Percentiles rank a stretch among this genome's conserved stretches.
Conservation (phyloP, 2,113 vertebrate genomes). For the Aspidoscelis tigris region DNA sequence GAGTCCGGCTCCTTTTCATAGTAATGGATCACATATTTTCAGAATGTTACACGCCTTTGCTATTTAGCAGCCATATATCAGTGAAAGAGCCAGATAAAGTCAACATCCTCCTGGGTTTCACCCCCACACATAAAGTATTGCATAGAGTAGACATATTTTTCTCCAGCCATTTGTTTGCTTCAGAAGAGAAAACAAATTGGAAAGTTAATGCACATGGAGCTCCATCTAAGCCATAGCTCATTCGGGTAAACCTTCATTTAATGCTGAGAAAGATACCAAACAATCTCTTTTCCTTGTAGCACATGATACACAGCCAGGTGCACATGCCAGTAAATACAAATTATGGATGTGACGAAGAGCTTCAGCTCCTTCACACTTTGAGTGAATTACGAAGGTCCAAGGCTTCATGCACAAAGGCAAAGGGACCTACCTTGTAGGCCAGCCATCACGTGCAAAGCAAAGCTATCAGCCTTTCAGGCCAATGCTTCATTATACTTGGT, state of each 20-base stretch:
- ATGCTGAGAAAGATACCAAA: slow-evolving; percentile 4
- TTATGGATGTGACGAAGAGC: no score
- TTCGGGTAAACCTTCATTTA: slow-evolving; percentile 15
- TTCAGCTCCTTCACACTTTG: no score
- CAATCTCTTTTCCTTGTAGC: neutral
- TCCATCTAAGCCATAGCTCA: slow-evolving; percentile 17
- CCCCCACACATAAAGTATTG: slow-evolving; percentile 7
- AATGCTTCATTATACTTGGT: no score
- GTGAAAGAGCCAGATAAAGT: slow-evolving; percentile 25
- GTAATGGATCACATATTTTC: slow-evolving; percentile 41
- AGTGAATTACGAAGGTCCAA: no score
- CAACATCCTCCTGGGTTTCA: slow-evolving; percentile 11
- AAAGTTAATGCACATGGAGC: slow-evolving; percentile 44
- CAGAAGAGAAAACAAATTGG: slow-evolving; percentile 46
- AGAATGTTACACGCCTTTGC: slow-evolving; percentile 38
- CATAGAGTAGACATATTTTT: slow-evolving; percentile 46
- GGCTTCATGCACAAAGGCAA: no score
- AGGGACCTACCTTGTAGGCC: no score
- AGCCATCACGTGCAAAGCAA: no score
- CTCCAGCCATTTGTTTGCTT: slow-evolving; percentile 43
- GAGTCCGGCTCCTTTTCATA: slow-evolving; percentile 34
- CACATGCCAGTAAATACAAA: neutral
- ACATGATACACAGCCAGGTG: neutral
- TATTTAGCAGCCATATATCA: slow-evolving; percentile 45
- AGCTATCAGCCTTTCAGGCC: no score